Base-by-base conservation (phyloP, 1,140 invertebrate species). In the Penaeus indicus region DNA sequence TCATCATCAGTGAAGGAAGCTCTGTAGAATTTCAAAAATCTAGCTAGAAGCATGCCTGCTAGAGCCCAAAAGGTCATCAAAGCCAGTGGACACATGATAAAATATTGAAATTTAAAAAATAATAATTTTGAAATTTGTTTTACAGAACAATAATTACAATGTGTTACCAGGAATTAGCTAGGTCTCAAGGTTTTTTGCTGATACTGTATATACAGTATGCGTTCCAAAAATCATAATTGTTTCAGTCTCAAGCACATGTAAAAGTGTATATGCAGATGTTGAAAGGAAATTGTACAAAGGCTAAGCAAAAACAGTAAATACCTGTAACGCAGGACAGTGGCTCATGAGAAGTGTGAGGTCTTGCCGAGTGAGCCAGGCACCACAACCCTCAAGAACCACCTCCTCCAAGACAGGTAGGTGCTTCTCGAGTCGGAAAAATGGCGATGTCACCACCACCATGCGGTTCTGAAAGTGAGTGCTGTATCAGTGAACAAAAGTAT, bases 381-480 rank as follows among this genome's bases (percentile, higher is more conserved):
- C 85, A 54, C 89, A 90, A 32, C 85, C 89, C 32, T 87, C 85
- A 27, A 90, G 82, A 18, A 77, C 47, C 61, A 90, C 85, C 61
- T 90, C 85, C 63, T 90, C 84, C 80, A 90, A 63, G n/a, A 67
- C 81, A 54, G 89, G 89, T 25, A 90, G 62, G 27, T 84, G 81
- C 54, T 90, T 90, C 72, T 90, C 89, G 61, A 90, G 32, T 38
- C 85, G 89, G 82, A 90, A 90, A 67, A 90, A 87, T 16, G 85
- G 89, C 0, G 89, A 90, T 11, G 84, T 87, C 38, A 89, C 60
- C 38, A 89, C 78, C 38, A 89, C 88, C 62, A 87, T 47, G 3
- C 80, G 67, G 69, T 84, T 87, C 85, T 86, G 67, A 42, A 67
- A 62, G 10, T 3, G 54, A 19, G 61, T 18, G 0, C 16, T 16